These are phyloP conservation scores for Agrypnus murinus DNA, from an alignment of 2,888 invertebrate species.

Conservation along the genomic window DNA sequence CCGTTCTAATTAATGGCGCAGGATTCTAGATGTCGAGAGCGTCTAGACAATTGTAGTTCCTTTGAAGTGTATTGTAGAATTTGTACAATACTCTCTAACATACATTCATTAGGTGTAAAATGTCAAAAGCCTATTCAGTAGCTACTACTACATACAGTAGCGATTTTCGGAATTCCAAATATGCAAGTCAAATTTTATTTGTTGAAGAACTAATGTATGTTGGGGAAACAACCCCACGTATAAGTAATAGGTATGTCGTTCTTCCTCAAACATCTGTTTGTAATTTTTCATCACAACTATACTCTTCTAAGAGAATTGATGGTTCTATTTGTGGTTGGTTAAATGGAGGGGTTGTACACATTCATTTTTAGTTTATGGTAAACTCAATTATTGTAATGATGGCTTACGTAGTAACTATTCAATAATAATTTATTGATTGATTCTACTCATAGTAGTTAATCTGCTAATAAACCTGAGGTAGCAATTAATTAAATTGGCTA, in stretches of 20 bases:
- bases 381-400: too few species aligned
- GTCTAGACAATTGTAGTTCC: slow-evolving; percentile 39
- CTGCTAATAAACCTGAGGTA: too few species aligned
- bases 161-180: too few species aligned
- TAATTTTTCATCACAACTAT: slow-evolving; percentile 19
- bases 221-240: background rate
- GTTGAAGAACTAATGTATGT: background rate
- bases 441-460: too few species aligned
- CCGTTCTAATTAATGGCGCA: slow-evolving; percentile 39
- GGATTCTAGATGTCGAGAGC: slow-evolving; percentile 30
- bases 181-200: too few species aligned
- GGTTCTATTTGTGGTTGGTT: slow-evolving; percentile 1
- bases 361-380: too few species aligned
- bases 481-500: too few species aligned
- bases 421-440: too few species aligned
- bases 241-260: background rate
- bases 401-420: too few species aligned
- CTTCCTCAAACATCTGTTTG: slow-evolving; percentile 12
- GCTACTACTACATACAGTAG: too few species aligned
- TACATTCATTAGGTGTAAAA: too few species aligned
- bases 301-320: background rate
- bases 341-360: slow-evolving; percentile 1
- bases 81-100: background rate
- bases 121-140: too few species aligned
- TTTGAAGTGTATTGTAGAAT: slow-evolving; percentile 13